Evolutionary conservation across 2,797 vertebrate species (phyloP).

Genomic region (Micropoecilia bifurca): DNA sequence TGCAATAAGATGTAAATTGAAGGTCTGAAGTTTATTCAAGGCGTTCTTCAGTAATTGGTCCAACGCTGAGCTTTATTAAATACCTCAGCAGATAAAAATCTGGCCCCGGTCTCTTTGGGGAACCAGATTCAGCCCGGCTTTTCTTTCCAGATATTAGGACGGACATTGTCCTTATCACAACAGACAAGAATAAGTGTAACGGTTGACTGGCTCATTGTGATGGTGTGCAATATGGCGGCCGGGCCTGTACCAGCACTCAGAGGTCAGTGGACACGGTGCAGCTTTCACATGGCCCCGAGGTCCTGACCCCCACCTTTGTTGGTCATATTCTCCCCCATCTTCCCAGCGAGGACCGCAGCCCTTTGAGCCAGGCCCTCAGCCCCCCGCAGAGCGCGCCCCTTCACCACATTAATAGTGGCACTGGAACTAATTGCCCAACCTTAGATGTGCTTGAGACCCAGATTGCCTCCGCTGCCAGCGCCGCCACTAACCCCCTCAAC

Average conservation of each 20-base stretch:
- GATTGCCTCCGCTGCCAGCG: constrained; percentile 74
- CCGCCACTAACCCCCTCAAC: constrained; percentile 63
- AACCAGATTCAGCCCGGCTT: neutral
- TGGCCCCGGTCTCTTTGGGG: neutral
- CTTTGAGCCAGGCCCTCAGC: constrained; percentile 77
- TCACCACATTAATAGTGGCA: constrained; percentile 82
- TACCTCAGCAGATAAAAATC: neutral
- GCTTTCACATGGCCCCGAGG: constrained; percentile 82
- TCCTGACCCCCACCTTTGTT: constrained; percentile 81
- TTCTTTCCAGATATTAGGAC: constrained; percentile 1
- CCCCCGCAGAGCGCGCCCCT: constrained; percentile 78
- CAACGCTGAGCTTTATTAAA: constrained; percentile 8
- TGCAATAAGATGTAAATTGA: neutral
- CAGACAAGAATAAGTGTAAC: constrained; percentile 28
- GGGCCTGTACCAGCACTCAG: constrained; percentile 51
- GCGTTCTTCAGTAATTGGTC: constrained; percentile 1
- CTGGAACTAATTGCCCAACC: constrained; percentile 84
- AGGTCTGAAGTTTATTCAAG: neutral
- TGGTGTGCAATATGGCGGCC: constrained; percentile 7
- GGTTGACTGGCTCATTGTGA: constrained; percentile 9
- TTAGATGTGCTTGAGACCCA: constrained; percentile 79
- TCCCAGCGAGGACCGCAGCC: constrained; percentile 66
- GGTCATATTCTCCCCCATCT: constrained; percentile 52
- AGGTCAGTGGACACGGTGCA: constrained; percentile 73
- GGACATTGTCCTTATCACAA: constrained; percentile 24